Evolutionary conservation across 2,797 vertebrate genomes (phyloP).

Genomic region (Sciaenops ocellatus): DNA sequence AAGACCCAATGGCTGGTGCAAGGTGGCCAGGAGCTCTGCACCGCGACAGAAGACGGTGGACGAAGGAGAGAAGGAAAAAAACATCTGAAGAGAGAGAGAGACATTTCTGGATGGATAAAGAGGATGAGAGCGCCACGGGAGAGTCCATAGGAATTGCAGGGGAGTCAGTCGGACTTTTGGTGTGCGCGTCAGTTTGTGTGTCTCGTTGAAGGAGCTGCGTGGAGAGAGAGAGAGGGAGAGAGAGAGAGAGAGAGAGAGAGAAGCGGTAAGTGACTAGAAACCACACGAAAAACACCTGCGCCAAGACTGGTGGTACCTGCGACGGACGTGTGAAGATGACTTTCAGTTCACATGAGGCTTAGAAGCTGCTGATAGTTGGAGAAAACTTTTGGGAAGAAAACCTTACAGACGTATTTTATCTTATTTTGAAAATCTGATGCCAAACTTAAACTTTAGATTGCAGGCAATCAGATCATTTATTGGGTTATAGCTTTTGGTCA

Average conservation of each 20-base stretch:
- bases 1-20: slow-evolving; percentile 86
- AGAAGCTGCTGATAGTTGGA: background rate
- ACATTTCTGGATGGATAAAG: slow-evolving; percentile 55
- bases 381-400: slow-evolving; percentile 2
- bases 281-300: slow-evolving; percentile 68
- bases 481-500: background rate
- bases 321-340: slow-evolving; percentile 42
- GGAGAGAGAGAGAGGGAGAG: background rate
- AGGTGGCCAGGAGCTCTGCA: slow-evolving; percentile 81
- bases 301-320: slow-evolving; percentile 45
- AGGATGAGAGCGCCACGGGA: slow-evolving; percentile 65
- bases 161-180: slow-evolving; percentile 26
- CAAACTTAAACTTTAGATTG: slow-evolving; percentile 28
- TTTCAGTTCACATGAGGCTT: slow-evolving; percentile 1
- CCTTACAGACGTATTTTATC: background rate
- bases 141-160: slow-evolving; percentile 38
- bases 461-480: slow-evolving; percentile 14
- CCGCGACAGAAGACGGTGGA: slow-evolving; percentile 72
- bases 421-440: slow-evolving; percentile 14
- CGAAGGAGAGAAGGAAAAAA: slow-evolving; percentile 44
- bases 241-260: background rate
- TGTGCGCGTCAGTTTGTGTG: slow-evolving; percentile 53
- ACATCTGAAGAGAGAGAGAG: background rate
- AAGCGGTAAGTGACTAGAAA: slow-evolving; percentile 70
- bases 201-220: slow-evolving; percentile 35